These are phyloP conservation scores for Podabrus alpinus DNA, from an alignment of 2,888 invertebrate species.

Conservation along the genomic window DNA sequence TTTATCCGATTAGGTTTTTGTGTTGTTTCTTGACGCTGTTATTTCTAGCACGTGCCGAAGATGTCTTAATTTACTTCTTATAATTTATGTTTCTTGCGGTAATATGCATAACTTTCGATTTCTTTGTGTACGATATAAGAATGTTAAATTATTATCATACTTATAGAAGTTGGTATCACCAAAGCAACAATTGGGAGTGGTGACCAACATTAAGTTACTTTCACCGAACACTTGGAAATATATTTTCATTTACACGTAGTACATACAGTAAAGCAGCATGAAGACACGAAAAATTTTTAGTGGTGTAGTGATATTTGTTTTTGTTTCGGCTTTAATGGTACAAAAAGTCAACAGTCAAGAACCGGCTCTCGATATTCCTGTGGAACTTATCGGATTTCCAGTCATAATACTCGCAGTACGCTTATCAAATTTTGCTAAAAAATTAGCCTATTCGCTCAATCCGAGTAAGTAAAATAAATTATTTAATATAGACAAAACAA, in stretches of 20 bases:
- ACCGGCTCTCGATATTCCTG: conserved; percentile 74
- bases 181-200: conserved; percentile 42
- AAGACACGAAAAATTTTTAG: conserved; percentile 37
- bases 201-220: conserved; percentile 43
- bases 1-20: not conserved
- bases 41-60: not conserved
- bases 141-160: conserved; percentile 20
- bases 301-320: conserved; percentile 23
- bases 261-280: conserved; percentile 35
- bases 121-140: conserved; percentile 18
- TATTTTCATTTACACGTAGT: not conserved
- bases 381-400: conserved; percentile 84
- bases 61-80: not conserved
- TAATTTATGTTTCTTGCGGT: not conserved
- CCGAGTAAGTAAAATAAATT: conserved; percentile 66
- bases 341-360: conserved; percentile 43
- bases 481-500: not conserved
- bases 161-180: conserved; percentile 31
- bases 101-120: conserved; percentile 28
- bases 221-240: conserved; percentile 45
- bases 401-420: conserved; percentile 79
- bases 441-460: conserved; percentile 78
- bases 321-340: conserved; percentile 21
- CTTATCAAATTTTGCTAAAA: conserved; percentile 81
- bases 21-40: not conserved